Evolutionary conservation across 2,797 vertebrate genomes (phyloP), one percentile per base, ranked within the genome.

Genomic region (Borostomias antarcticus): DNA sequence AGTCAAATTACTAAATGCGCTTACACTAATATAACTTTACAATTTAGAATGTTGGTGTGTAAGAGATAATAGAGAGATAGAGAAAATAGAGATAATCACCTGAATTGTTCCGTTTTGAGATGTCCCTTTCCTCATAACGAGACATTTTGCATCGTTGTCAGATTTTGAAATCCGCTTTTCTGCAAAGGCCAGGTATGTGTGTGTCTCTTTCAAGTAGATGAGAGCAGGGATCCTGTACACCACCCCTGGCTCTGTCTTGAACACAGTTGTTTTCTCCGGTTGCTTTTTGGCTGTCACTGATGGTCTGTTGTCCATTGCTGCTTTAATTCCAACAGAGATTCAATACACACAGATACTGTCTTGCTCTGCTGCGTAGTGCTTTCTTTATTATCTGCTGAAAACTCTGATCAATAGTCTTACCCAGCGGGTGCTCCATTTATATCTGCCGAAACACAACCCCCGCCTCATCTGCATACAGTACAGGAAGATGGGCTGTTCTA

Each of bases 161-260:
- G 0, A 48, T 9, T 76, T 0, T 0, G 95, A 89, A 17, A 89
- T 87, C 50, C 96, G 93, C 43, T 94, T 94, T 84, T 98, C 96
- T 1, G 95, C 94, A 56, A 98, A 96, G 70, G 95, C 96, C 59
- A 98, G 91, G 85, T 95, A 94, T 11, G 90, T 92, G 60, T 62
- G 75, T 1, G 72, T 29, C 10, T 90, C 86, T 2, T 76, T 85
- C 26, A 97, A 43, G 64, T 95, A 95, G 52, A 96, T 83, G 57
- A 98, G 85, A 8, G 95, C 93, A n/a, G 95, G 96, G 54, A 98
- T 96, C 66, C 96, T 93, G 84, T 95, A 98, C 6, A 92, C 96
- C 64, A 89, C 64, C 10, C 94, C 92, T 0, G 4, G 50, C 62
- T 89, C 91, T 75, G 86, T 91, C 62, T 74, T 85, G 77, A 96